Conservation (phyloP, 2,797 vertebrate species). For the Tarsius wallacei region DNA sequence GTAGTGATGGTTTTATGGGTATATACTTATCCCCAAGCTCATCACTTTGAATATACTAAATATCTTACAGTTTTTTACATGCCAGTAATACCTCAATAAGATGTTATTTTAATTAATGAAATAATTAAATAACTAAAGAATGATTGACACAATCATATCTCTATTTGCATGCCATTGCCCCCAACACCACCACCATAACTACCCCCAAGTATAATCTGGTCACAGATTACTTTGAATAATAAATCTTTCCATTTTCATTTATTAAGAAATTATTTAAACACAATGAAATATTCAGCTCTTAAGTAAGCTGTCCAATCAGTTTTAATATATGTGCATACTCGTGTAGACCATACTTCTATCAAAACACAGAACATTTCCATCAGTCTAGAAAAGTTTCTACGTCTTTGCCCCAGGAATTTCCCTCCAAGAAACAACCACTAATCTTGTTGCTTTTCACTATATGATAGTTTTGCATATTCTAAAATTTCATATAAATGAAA, state of each 20-base stretch:
- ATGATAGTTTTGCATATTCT: background rate
- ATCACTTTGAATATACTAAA: background rate
- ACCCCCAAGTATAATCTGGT: background rate
- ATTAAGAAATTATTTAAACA: background rate
- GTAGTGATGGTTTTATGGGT: background rate
- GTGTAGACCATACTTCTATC: background rate
- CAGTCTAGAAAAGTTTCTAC: background rate
- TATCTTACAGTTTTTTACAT: background rate
- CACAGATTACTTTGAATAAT: slow-evolving; percentile 4
- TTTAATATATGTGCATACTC: background rate
- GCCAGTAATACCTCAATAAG: background rate
- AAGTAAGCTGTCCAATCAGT: background rate
- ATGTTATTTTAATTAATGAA: background rate
- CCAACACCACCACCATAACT: background rate
- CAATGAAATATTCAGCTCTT: background rate
- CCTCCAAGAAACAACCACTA: background rate
- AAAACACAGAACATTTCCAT: background rate
- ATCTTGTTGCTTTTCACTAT: background rate
- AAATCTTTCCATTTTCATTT: background rate
- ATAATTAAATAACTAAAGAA: background rate
- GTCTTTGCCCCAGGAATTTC: background rate
- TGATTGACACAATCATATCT: background rate
- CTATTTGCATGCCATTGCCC: background rate
- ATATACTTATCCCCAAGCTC: background rate
- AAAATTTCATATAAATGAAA: slow-evolving; percentile 31